Evolutionary conservation across 2,113 vertebrate species (phyloP), one percentile per base, ranked within the genome.

Genomic region (Xiphophorus hellerii): DNA sequence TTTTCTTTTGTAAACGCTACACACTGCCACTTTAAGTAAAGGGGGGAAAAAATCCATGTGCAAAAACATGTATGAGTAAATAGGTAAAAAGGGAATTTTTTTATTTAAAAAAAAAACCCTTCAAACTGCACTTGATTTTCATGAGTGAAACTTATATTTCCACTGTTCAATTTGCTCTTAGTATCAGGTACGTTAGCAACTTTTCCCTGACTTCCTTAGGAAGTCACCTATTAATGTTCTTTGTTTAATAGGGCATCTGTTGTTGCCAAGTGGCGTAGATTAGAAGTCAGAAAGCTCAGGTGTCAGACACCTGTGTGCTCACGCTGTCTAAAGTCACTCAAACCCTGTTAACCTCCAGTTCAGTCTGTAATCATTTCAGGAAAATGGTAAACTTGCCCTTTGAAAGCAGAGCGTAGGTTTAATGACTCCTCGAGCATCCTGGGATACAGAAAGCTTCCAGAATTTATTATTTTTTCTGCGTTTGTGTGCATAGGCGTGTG

Each of bases 381-480:
- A 70, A 85, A 58, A 62, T 71, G 12, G 8, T 30, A 58, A 28
- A 17, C 66, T 73, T 33, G 15, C 60, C 42, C 9, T 64, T 80
- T 71, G 64, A 48, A 82, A 81, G 70, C 14, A 64, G 62, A 80
- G 28, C 67, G 51, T 27, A 42, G 74, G 73, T 84, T 84, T 79
- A 83, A 88, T 78, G 72, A 69, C 71, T 73, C 39, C 66, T 48
- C 76, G 61, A 84, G 63, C 74, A 83, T 77, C 31, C 51, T 22
- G 27, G 79, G 67, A 63, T 72, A 62, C 60, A 17, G 78, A 44
- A 69, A 65, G 39, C 44, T 37, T 74, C 63, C 44, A 69, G 39
- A 22, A 60, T 54, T n/a, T 61, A 27, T 63, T 44, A 31, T 35
- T 37, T 37, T 37, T 69, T 42, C 74, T 73, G 22, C 12, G 29